Conservation (phyloP, 2,888 invertebrate species). For the Axea sp. region DNA sequence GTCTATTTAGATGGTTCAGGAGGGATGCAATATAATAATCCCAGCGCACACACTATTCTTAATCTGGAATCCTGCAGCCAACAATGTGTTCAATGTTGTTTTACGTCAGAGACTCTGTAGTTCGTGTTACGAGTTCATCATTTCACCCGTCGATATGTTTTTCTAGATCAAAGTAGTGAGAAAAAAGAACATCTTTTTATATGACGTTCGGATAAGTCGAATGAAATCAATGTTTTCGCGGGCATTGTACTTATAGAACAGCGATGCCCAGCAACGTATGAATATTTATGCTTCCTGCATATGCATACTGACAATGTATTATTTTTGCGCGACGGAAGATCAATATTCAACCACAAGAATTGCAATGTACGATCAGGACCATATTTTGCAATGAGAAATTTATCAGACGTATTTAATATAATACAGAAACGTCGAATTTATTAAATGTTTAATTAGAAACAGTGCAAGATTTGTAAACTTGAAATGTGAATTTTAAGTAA, state of each 20-base stretch:
- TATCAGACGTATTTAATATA: slow-evolving; percentile 23
- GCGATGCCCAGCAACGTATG: slow-evolving; percentile 73
- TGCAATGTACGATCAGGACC: slow-evolving; percentile 34
- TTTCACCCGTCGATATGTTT: slow-evolving; percentile 22
- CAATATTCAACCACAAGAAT: slow-evolving; percentile 68
- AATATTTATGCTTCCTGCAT: slow-evolving; percentile 77
- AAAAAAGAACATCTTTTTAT: slow-evolving; percentile 18
- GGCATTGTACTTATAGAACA: slow-evolving; percentile 65
- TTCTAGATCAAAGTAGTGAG: neutral
- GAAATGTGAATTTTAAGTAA: too few species aligned
- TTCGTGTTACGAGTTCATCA: slow-evolving; percentile 14
- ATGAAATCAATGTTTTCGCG: slow-evolving; percentile 35
- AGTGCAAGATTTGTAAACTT: neutral
- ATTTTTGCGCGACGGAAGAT: slow-evolving; percentile 75
- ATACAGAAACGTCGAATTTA: slow-evolving; percentile 15
- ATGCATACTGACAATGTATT: slow-evolving; percentile 77
- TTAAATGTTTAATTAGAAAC: slow-evolving; percentile 12
- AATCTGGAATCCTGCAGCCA: slow-evolving; percentile 20
- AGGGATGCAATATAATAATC: slow-evolving; percentile 46
- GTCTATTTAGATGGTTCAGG: slow-evolving; percentile 64
- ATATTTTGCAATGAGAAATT: slow-evolving; percentile 46
- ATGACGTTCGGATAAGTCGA: slow-evolving; percentile 3
- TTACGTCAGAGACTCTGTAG: slow-evolving; percentile 43
- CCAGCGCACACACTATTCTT: slow-evolving; percentile 10
- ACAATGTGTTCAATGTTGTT: slow-evolving; percentile 61